Percentiles rank a stretch among this genome's conserved stretches.
Conservation (phyloP, 2,113 vertebrate genomes). For the Gambusia affinis region DNA sequence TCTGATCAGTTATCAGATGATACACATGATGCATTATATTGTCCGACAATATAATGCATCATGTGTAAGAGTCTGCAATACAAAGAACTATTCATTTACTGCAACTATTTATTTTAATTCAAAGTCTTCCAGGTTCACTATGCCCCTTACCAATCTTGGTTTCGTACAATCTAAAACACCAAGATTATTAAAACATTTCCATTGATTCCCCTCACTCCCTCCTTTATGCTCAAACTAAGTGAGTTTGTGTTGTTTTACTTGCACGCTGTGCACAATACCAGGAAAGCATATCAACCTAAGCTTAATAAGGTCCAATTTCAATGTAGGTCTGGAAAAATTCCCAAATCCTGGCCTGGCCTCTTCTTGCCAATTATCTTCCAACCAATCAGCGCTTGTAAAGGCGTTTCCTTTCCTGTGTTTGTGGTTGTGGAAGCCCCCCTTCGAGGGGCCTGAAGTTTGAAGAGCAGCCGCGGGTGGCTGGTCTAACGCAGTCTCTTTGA, state of each 20-base stretch:
- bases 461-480: conserved; percentile 40
- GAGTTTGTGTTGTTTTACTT: conserved; percentile 5
- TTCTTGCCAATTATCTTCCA: conserved; percentile 28
- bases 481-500: background rate
- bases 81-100: background rate
- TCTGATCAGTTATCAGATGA: background rate
- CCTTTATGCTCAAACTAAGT: background rate
- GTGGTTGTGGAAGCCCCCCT: conserved; percentile 42
- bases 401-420: conserved; percentile 60
- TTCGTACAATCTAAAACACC: conserved; percentile 4
- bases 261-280: conserved; percentile 33
- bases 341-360: conserved; percentile 31
- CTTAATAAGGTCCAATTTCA: conserved; percentile 8
- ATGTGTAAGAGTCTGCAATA: background rate
- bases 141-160: background rate
- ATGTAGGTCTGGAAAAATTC: conserved; percentile 28
- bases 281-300: conserved; percentile 24
- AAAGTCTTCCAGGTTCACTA: conserved; percentile 28
- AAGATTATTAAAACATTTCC: conserved; percentile 51
- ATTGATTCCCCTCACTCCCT: background rate
- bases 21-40: no score
- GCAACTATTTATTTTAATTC: background rate
- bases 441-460: conserved; percentile 47
- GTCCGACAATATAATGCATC: background rate
- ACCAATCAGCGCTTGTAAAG: conserved; percentile 74